A percentile compares a stretch with the other conserved stretches of the same genome.
Conservation (phyloP, 2,797 vertebrate genomes). For the Aulostomus chinensis region DNA sequence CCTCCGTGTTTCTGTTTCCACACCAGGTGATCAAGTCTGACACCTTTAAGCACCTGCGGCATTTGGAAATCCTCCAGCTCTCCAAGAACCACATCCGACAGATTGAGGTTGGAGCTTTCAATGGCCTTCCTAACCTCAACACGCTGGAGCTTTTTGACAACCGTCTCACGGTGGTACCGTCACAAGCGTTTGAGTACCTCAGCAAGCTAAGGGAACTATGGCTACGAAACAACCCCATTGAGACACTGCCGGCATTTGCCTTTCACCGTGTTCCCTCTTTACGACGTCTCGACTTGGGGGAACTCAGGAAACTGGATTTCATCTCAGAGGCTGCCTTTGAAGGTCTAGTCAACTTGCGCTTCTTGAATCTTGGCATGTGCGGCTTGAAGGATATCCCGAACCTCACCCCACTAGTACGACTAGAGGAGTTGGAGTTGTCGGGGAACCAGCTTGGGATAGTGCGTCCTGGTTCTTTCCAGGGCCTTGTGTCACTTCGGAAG, state of each 20-base stretch:
- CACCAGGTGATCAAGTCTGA: constrained; percentile 91
- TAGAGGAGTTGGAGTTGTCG: constrained; percentile 94
- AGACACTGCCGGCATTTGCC: constrained; percentile 94
- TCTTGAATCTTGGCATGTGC: constrained; percentile 97
- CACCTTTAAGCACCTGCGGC: constrained; percentile 95
- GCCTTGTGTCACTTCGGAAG: constrained; percentile 89
- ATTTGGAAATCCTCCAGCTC: constrained; percentile 96
- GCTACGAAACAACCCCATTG: constrained; percentile 96
- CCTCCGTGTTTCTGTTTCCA: constrained; percentile 42
- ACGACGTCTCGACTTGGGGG: constrained; percentile 91
- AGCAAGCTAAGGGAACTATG: constrained; percentile 95
- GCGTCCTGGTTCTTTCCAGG: constrained; percentile 92
- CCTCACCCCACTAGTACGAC: constrained; percentile 87
- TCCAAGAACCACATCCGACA: constrained; percentile 94
- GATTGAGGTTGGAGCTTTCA: constrained; percentile 97
- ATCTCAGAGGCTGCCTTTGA: constrained; percentile 97
- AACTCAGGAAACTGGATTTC: constrained; percentile 93
- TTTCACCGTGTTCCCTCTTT: constrained; percentile 96
- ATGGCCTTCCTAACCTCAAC: constrained; percentile 95
- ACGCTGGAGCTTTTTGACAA: constrained; percentile 98
- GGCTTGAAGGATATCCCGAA: constrained; percentile 96
- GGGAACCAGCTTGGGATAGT: constrained; percentile 93
- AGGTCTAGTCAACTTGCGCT: constrained; percentile 92
- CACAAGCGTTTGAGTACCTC: constrained; percentile 96
- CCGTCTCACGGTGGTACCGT: constrained; percentile 92